These are phyloP conservation scores for Accipiter virgatus DNA, from an alignment of 2,113 vertebrate genomes.

Conservation along the genomic window DNA sequence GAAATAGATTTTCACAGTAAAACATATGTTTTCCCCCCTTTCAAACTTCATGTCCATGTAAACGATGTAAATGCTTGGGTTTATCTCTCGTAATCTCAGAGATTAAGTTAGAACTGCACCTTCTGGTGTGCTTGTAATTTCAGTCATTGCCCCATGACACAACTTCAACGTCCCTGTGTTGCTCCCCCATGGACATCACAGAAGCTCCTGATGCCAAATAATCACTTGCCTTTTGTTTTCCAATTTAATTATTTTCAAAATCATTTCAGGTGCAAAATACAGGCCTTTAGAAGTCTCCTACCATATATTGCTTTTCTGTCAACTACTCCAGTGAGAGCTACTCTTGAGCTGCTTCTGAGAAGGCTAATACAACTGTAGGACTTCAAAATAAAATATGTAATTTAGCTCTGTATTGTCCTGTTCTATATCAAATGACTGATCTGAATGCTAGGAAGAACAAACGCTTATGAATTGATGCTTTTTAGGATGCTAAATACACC, in stretches of 20 bases:
- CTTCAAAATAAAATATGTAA: neutral
- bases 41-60: neutral
- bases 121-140: neutral
- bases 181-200: neutral
- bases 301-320: neutral
- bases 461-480: neutral
- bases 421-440: neutral
- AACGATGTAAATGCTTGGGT: neutral
- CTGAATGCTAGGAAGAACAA: neutral
- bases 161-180: neutral
- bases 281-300: neutral
- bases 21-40: fast-evolving
- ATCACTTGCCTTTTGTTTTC: neutral
- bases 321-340: neutral
- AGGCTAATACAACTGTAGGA: neutral
- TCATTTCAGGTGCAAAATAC: neutral
- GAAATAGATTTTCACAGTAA: neutral
- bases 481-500: neutral
- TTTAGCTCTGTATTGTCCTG: neutral
- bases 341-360: neutral
- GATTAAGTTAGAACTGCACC: neutral
- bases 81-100: neutral
- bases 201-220: neutral
- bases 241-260: neutral
- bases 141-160: neutral